Percentiles rank a stretch among this genome's conserved stretches.
Conservation (phyloP, 2,888 invertebrate species). For the Microplitis deprimator region DNA sequence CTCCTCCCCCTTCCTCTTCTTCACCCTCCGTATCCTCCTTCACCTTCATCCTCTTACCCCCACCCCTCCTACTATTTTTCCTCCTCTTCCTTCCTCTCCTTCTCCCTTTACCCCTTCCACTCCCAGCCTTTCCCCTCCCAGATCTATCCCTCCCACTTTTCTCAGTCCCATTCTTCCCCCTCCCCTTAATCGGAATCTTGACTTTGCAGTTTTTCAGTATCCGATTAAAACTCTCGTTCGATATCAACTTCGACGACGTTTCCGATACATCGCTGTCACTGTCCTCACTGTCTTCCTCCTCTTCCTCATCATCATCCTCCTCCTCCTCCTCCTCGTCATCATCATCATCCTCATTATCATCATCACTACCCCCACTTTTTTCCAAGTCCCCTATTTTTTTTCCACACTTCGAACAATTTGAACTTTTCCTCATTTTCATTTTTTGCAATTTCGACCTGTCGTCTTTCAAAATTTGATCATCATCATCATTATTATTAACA, state of each 20-base stretch:
- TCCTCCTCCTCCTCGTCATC: neutral
- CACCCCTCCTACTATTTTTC: neutral
- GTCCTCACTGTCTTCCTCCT: neutral
- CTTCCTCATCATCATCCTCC: too few species aligned
- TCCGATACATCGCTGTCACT: neutral
- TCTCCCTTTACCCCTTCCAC: neutral
- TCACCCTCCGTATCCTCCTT: neutral
- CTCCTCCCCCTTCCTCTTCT: neutral
- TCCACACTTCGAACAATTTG: constrained; percentile 11
- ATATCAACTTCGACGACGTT: neutral
- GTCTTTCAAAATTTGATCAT: neutral
- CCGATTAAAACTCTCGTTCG: neutral
- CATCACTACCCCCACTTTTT: neutral
- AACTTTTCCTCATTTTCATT: neutral
- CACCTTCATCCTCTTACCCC: neutral
- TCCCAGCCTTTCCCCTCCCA: neutral
- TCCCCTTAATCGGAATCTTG: neutral
- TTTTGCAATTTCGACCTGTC: neutral
- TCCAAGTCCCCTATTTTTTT: neutral
- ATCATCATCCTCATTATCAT: neutral
- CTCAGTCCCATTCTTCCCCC: neutral
- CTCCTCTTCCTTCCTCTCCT: neutral
- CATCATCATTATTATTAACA: neutral
- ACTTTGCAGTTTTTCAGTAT: neutral
- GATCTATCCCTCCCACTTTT: neutral